phyloP scores from a whole-genome alignment of 1,140 invertebrate genomes.

The Dinoponera quadriceps region DNA sequence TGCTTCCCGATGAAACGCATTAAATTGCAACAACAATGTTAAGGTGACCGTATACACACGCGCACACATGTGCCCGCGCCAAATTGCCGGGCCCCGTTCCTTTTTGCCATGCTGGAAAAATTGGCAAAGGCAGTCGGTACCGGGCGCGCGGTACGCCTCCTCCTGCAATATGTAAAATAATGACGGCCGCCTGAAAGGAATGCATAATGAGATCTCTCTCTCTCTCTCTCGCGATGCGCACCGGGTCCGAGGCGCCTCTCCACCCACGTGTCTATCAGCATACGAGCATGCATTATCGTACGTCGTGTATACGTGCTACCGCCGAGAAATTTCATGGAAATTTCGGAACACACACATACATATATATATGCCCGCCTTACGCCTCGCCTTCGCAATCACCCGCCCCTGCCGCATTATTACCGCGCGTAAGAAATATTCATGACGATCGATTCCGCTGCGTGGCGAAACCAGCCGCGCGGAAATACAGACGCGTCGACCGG shows the following conservation, averaged over 20 bases:
- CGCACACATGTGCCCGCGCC: slow-evolving; percentile 53
- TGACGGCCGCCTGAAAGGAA: slow-evolving; percentile 78
- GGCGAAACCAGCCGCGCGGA: slow-evolving; percentile 16
- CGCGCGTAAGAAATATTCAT: slow-evolving; percentile 49
- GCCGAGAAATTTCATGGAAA: slow-evolving; percentile 73
- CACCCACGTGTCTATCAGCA: slow-evolving; percentile 74
- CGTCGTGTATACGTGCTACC: slow-evolving; percentile 65
- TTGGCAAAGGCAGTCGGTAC: slow-evolving; percentile 74
- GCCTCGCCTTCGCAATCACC: slow-evolving; percentile 32
- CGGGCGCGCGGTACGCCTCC: slow-evolving; percentile 69
- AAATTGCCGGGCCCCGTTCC: slow-evolving; percentile 74
- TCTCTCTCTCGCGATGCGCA: slow-evolving; percentile 56
- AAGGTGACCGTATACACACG: slow-evolving; percentile 26
- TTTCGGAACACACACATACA: slow-evolving; percentile 54
- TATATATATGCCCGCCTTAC: slow-evolving; percentile 41
- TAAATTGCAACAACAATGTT: slow-evolving; percentile 69
- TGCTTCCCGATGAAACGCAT: slow-evolving; percentile 48
- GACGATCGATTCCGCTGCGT: neutral
- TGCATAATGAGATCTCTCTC: slow-evolving; percentile 77
- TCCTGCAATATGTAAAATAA: slow-evolving; percentile 78
- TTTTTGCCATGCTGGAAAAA: slow-evolving; percentile 74
- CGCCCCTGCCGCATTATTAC: slow-evolving; percentile 50
- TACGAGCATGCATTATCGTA: slow-evolving; percentile 75
- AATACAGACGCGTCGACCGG: neutral
- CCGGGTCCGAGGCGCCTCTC: slow-evolving; percentile 72